These are phyloP conservation scores for Meandrina meandrites DNA, from an alignment of 92 coral and sea anemone species.

Conservation along the genomic window DNA sequence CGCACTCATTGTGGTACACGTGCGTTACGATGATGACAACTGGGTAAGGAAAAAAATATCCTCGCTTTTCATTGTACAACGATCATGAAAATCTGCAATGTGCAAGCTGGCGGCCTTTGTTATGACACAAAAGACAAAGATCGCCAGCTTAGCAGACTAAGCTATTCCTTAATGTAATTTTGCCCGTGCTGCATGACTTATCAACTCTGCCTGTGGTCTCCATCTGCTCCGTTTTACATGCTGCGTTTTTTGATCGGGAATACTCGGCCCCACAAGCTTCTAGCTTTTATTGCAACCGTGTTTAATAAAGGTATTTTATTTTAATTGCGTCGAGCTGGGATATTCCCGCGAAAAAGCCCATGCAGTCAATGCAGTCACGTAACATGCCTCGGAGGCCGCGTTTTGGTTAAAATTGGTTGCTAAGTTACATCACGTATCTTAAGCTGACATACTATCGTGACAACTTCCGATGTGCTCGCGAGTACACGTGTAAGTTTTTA, in stretches of 20 bases:
- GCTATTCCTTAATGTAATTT: background rate
- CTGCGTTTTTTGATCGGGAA: background rate
- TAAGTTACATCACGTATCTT: background rate
- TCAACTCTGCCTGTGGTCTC: background rate
- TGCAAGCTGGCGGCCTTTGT: background rate
- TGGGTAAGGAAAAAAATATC: constrained; percentile 53
- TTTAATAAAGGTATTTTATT: background rate
- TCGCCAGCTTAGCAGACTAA: background rate
- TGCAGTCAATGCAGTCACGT: background rate
- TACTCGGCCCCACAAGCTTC: background rate
- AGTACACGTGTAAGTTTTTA: background rate
- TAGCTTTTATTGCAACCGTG: no score
- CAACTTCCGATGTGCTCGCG: background rate
- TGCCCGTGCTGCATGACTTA: background rate
- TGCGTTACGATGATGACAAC: constrained; percentile 91
- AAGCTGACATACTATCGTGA: background rate
- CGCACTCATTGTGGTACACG: constrained; percentile 85
- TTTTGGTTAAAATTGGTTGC: background rate
- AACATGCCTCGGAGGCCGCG: background rate
- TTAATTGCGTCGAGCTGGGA: background rate
- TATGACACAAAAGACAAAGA: background rate
- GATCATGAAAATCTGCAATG: background rate
- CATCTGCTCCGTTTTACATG: background rate
- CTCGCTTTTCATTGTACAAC: background rate
- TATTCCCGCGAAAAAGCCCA: background rate